These are phyloP conservation scores for Craterocephalus amniculus DNA, from an alignment of 2,797 vertebrate species.

Conservation along the genomic window DNA sequence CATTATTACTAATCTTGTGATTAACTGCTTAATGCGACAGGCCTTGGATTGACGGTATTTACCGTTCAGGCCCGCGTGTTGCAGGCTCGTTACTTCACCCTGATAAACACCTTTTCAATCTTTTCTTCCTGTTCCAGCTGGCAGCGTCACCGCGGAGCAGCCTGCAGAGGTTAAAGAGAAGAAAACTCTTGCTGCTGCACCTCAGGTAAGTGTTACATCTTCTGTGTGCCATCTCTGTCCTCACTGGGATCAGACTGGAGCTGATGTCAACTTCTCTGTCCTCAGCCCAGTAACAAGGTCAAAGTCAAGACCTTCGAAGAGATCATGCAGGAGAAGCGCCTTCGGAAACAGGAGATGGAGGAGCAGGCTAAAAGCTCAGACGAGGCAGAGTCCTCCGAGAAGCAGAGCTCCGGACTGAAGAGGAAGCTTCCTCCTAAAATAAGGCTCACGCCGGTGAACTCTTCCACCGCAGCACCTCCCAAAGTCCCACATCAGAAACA, in stretches of 20 bases:
- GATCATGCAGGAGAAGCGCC: conserved; percentile 87
- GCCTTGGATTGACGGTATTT: too few species aligned
- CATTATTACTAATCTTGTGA: too few species aligned
- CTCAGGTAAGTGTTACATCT: conserved; percentile 57
- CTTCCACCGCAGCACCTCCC: conserved; percentile 21
- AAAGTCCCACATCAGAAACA: conserved; percentile 48
- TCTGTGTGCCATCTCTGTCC: neutral
- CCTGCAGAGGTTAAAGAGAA: conserved; percentile 47
- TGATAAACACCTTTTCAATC: neutral
- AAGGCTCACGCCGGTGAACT: neutral
- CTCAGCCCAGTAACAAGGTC: conserved; percentile 65
- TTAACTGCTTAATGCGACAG: too few species aligned
- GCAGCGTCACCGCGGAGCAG: conserved; percentile 41
- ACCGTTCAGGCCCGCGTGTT: neutral
- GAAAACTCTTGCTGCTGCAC: conserved; percentile 32
- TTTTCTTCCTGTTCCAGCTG: conserved; percentile 41
- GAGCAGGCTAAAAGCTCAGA: conserved; percentile 50
- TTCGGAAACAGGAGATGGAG: conserved; percentile 80
- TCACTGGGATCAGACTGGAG: neutral
- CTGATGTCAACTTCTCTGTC: neutral
- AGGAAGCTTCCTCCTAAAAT: conserved; percentile 39
- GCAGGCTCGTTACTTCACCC: neutral
- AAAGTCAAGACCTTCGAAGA: conserved; percentile 91
- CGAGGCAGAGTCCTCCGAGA: conserved; percentile 31
- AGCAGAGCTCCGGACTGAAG: conserved; percentile 37